phyloP scores from a whole-genome alignment of 2,888 invertebrate species.

The Drosophila yooni region DNA sequence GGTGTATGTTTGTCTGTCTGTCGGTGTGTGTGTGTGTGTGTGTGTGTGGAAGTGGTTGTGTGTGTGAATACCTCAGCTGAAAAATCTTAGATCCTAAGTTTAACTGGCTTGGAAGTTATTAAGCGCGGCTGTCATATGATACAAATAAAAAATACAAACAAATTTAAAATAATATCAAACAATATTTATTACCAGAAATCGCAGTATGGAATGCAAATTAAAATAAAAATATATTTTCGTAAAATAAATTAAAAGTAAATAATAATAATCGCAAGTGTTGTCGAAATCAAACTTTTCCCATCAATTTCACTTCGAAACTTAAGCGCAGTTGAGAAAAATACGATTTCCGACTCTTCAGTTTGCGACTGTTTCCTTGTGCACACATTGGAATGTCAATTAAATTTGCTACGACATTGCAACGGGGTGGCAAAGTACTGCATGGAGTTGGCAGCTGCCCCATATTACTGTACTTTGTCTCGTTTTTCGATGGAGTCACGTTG shows the following conservation, averaged over 20 bases:
- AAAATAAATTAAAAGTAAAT: conserved; percentile 46
- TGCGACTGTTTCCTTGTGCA: conserved; percentile 47
- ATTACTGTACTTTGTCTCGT: conserved; percentile 58
- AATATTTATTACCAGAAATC: conserved; percentile 51
- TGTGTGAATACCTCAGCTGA: conserved; percentile 37
- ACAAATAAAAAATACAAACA: conserved; percentile 18
- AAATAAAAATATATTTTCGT: conserved; percentile 15
- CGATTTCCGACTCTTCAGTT: conserved; percentile 42
- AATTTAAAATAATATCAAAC: conserved; percentile 23
- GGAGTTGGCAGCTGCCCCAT: conserved; percentile 18
- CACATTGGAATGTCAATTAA: conserved; percentile 55
- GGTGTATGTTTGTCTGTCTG: conserved; percentile 9
- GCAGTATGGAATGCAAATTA: conserved; percentile 25
- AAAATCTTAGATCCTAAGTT: conserved; percentile 53
- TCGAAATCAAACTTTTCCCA: conserved; percentile 39
- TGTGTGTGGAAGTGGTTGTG: conserved; percentile 1
- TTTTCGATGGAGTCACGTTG: conserved; percentile 53
- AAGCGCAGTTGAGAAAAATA: conserved; percentile 19
- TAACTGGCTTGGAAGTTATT: conserved; percentile 76
- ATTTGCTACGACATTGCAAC: conserved; percentile 37
- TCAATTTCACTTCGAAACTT: conserved; percentile 28
- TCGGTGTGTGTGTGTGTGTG: not conserved
- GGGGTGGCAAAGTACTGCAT: conserved; percentile 1
- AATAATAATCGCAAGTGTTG: conserved; percentile 55
- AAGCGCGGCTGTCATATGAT: conserved; percentile 58